These are phyloP conservation scores for Tanypteryx hageni DNA, from an alignment of 2,888 invertebrate genomes.

Conservation along the genomic window DNA sequence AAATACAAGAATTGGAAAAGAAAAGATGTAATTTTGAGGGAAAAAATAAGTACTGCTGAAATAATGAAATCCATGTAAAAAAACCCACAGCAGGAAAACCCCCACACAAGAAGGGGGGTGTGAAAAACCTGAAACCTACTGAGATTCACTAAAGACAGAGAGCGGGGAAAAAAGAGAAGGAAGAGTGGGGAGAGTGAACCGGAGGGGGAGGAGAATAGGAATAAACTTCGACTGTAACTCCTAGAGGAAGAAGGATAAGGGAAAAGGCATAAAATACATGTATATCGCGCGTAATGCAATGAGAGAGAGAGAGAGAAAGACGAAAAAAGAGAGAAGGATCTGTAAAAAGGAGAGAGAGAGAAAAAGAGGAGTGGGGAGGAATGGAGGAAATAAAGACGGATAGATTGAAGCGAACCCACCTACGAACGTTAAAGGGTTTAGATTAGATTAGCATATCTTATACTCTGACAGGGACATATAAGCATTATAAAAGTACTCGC, in stretches of 20 bases:
- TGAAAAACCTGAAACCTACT: too few relatives aligned
- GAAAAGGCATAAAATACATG: neutral
- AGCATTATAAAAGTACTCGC: neutral
- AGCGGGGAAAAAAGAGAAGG: too few relatives aligned
- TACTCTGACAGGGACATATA: neutral
- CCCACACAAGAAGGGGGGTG: too few relatives aligned
- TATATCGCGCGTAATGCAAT: neutral
- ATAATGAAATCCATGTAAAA: too few relatives aligned
- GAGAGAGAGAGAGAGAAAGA: neutral
- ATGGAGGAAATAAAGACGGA: neutral
- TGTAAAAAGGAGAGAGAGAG: neutral
- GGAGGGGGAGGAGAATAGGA: neutral
- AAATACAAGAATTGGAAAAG: too few relatives aligned
- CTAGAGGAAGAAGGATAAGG: neutral
- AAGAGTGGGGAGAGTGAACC: neutral
- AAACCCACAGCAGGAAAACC: too few relatives aligned
- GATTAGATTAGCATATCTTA: constrained; percentile 32
- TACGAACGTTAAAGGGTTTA: neutral
- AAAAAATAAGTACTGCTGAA: too few relatives aligned
- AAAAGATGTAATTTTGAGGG: too few relatives aligned
- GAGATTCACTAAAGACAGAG: too few relatives aligned
- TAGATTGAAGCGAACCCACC: neutral
- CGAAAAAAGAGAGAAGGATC: neutral
- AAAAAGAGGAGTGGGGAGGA: neutral
- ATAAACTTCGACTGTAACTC: neutral